Percentiles rank a stretch among this genome's conserved stretches.
Evolutionary conservation across 1,140 invertebrate genomes (phyloP).

Genomic region (Leptinotarsa lineolata): DNA sequence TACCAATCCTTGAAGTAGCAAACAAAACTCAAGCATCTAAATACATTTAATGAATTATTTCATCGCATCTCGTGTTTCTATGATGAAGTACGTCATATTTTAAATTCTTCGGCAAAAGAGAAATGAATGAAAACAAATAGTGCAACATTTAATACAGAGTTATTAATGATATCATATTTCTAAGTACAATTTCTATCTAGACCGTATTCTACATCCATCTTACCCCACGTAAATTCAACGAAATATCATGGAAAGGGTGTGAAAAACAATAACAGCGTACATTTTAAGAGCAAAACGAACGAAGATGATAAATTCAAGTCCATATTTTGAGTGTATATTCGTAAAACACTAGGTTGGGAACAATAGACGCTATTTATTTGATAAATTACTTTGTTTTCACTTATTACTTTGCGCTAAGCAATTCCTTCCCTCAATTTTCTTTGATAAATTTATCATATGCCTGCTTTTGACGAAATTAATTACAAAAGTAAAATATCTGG

Average conservation of each 20-base stretch:
- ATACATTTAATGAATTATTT: too few species aligned
- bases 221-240: conserved; percentile 30
- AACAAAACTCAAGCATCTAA: too few species aligned
- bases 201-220: conserved; percentile 31
- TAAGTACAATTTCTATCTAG: conserved; percentile 47
- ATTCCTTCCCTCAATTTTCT: conserved; percentile 20
- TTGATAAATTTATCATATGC: conserved; percentile 27
- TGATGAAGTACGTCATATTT: conserved; percentile 41
- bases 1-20: too few species aligned
- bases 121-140: conserved; percentile 49
- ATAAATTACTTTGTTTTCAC: conserved; percentile 54
- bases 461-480: conserved; percentile 27
- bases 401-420: conserved; percentile 49
- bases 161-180: conserved; percentile 52
- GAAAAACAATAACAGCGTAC: conserved; percentile 48
- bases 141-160: conserved; percentile 51
- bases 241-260: conserved; percentile 37
- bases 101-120: conserved; percentile 38
- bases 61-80: neutral
- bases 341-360: conserved; percentile 44
- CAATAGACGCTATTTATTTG: conserved; percentile 55
- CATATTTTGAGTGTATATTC: conserved; percentile 50
- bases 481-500: conserved; percentile 11
- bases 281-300: conserved; percentile 48
- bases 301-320: conserved; percentile 53